Percentiles rank a stretch among this genome's conserved stretches.
Conservation (phyloP, 2,113 vertebrate genomes). For the Lampris incognitus region DNA sequence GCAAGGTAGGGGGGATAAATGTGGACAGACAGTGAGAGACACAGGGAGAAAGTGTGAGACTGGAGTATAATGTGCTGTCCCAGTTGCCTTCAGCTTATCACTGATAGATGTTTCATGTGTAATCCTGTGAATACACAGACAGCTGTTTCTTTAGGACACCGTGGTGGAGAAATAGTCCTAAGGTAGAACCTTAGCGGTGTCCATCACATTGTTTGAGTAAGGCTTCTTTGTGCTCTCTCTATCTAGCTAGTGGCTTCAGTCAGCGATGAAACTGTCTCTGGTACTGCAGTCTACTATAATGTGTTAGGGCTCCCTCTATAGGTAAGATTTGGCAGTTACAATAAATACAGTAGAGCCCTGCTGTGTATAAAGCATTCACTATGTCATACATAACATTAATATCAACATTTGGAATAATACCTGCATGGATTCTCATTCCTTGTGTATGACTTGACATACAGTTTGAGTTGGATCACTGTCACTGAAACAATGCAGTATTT, state of each 20-base stretch:
- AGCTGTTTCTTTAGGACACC: background rate
- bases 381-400: background rate
- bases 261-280: too few species aligned
- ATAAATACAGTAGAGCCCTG: background rate
- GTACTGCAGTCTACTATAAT: background rate
- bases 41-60: background rate
- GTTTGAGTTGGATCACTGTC: too few species aligned
- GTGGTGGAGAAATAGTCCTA: background rate
- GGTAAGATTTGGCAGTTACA: slow-evolving; percentile 48
- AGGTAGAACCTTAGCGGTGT: too few species aligned
- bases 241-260: too few species aligned
- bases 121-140: too few species aligned
- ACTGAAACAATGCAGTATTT: too few species aligned
- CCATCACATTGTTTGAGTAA: too few species aligned
- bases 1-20: slow-evolving; percentile 7
- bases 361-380: background rate
- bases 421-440: background rate
- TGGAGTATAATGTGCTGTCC: background rate
- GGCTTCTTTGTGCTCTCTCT: too few species aligned
- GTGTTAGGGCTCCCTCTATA: slow-evolving; percentile 56
- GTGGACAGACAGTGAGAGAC: slow-evolving; percentile 9
- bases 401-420: background rate
- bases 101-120: too few species aligned
- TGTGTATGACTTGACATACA: background rate
- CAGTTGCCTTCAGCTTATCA: too few species aligned